Evolutionary conservation across 1,140 invertebrate genomes (phyloP).

Genomic region (Drosophila eugracilis): DNA sequence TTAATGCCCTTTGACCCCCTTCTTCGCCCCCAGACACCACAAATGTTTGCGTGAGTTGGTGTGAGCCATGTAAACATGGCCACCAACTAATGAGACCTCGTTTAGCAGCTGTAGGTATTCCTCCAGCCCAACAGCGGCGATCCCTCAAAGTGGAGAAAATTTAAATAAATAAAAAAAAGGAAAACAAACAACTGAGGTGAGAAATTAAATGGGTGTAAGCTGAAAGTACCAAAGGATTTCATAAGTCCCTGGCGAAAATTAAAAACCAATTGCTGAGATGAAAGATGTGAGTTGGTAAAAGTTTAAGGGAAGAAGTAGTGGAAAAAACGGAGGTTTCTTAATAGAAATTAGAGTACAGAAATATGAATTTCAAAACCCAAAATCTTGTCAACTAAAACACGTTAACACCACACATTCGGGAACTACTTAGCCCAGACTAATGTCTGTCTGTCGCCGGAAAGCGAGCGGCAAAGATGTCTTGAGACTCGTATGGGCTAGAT

Average conservation of each 20-base stretch:
- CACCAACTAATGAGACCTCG: constrained; percentile 35
- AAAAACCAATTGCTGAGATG: not conserved
- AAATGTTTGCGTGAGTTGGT: constrained; percentile 11
- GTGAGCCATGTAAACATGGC: constrained; percentile 32
- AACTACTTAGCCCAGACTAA: not conserved
- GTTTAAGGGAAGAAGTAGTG: too few species aligned
- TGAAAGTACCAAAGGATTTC: not conserved
- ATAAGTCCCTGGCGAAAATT: not conserved
- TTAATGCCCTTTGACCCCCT: constrained; percentile 16
- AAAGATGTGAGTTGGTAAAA: too few species aligned
- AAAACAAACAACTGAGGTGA: not conserved
- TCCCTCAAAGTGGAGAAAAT: not conserved
- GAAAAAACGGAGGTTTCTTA: too few species aligned
- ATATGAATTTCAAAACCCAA: too few species aligned
- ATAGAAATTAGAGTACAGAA: too few species aligned
- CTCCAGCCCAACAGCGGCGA: constrained; percentile 1
- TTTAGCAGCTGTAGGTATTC: constrained; percentile 3
- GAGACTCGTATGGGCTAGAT: not conserved
- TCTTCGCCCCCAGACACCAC: not conserved
- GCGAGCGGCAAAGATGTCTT: not conserved
- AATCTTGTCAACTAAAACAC: too few species aligned
- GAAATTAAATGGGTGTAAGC: not conserved
- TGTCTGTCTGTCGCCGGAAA: constrained; percentile 2
- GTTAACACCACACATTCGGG: too few species aligned
- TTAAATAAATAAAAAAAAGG: not conserved